These are phyloP conservation scores for Tupiocoris notatus DNA, from an alignment of 2,888 invertebrate genomes.

Conservation along the genomic window DNA sequence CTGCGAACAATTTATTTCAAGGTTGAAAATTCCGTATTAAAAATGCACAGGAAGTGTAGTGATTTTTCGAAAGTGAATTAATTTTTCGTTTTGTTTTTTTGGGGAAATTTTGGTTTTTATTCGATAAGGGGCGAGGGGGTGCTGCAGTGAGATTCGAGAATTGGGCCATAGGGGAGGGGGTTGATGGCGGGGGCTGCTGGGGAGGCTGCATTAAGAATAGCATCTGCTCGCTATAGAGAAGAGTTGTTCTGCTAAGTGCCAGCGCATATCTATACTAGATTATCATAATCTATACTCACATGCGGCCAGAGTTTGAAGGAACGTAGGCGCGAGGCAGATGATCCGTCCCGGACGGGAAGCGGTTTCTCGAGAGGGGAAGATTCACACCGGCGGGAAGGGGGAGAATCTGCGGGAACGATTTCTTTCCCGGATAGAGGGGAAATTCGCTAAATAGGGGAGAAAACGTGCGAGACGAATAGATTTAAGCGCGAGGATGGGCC, in stretches of 20 bases:
- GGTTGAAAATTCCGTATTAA: too few species aligned
- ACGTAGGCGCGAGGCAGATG: slow-evolving; percentile 5
- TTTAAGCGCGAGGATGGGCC: neutral
- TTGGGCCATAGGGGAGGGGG: neutral
- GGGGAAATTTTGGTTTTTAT: neutral
- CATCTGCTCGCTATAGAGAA: neutral
- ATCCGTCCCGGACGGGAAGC: slow-evolving; percentile 4
- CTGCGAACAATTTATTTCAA: too few species aligned
- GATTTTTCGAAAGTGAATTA: neutral
- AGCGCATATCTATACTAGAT: neutral
- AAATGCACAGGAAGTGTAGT: too few species aligned
- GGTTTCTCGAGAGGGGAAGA: slow-evolving; percentile 17
- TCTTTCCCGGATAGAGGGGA: neutral
- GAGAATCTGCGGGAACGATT: neutral
- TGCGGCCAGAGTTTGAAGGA: slow-evolving; percentile 31
- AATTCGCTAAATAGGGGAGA: neutral
- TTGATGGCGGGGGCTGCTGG: neutral
- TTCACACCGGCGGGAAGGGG: neutral
- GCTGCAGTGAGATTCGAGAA: neutral
- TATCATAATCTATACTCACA: slow-evolving; percentile 14
- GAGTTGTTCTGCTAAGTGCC: neutral
- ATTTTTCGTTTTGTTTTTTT: neutral
- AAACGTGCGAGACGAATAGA: neutral
- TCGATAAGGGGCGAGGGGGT: neutral
- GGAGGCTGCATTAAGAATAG: neutral